Percentiles rank a stretch among this genome's conserved stretches.
Evolutionary conservation across 2,113 vertebrate genomes (phyloP).

Genomic region (Paradoxurus hermaphroditus): DNA sequence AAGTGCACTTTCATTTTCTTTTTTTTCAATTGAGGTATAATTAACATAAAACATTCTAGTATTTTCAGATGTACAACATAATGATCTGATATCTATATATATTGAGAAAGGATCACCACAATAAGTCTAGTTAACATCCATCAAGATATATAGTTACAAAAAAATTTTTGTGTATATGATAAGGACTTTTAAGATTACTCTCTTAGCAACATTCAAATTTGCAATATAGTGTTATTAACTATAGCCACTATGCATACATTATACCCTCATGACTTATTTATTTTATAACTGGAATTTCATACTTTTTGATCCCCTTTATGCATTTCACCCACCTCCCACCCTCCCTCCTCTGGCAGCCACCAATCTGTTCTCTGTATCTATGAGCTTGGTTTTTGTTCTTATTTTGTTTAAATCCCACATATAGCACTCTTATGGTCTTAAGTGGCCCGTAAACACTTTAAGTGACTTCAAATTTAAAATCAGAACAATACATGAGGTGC

Average conservation of each 20-base stretch:
- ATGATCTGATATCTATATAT: background rate
- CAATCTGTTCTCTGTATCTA: background rate
- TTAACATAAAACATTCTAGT: background rate
- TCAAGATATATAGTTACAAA: background rate
- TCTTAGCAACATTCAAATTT: background rate
- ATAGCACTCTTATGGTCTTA: background rate
- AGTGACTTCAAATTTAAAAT: background rate
- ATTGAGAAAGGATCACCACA: background rate
- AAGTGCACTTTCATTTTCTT: background rate
- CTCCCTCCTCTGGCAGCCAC: background rate
- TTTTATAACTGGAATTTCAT: background rate
- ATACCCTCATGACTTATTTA: background rate
- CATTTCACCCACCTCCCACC: background rate
- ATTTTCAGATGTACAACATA: background rate
- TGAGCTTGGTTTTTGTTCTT: background rate
- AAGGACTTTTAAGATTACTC: background rate
- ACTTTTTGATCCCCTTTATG: background rate
- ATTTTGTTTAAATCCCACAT: background rate
- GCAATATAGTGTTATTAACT: background rate
- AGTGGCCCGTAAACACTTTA: background rate
- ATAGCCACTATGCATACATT: background rate
- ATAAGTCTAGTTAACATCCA: background rate
- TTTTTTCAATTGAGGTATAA: background rate
- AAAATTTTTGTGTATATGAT: background rate
- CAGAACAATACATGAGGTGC: background rate